Percentiles rank a stretch among this genome's conserved stretches.
Conservation (phyloP, 2,888 invertebrate genomes). For the Xylocampa areola region DNA sequence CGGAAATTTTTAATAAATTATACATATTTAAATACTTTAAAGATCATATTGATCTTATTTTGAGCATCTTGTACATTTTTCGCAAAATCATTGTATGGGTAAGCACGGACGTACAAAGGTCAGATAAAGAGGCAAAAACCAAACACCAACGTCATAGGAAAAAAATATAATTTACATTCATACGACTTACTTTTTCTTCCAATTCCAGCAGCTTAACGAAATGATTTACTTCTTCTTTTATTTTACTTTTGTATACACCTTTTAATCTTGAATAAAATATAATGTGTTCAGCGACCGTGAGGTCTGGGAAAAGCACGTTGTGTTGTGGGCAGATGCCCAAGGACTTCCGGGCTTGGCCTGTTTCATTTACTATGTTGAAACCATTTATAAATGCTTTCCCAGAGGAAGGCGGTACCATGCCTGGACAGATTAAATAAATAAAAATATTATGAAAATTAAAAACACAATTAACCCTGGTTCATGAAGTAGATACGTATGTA, state of each 20-base stretch:
- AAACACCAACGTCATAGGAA: conserved; percentile 7
- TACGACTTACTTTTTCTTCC: conserved; percentile 89
- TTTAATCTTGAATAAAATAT: conserved; percentile 94
- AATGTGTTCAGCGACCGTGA: conserved; percentile 96
- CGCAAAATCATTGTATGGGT: conserved; percentile 17
- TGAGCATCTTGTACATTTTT: conserved; percentile 3
- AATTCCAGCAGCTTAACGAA: conserved; percentile 92
- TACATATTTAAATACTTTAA: conserved; percentile 12
- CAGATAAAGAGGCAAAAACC: conserved; percentile 28
- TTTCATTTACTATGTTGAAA: conserved; percentile 92
- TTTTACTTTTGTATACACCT: conserved; percentile 87
- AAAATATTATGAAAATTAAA: not conserved
- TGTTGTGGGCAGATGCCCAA: conserved; percentile 96
- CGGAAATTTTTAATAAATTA: too few relatives aligned
- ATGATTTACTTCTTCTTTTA: conserved; percentile 91
- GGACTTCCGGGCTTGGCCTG: conserved; percentile 92
- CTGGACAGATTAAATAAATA: conserved; percentile 64
- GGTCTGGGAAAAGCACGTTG: conserved; percentile 95
- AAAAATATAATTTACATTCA: conserved; percentile 11
- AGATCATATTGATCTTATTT: conserved; percentile 1
- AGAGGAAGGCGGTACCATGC: conserved; percentile 92
- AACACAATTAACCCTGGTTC: not conserved
- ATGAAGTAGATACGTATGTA: not conserved
- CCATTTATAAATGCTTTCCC: conserved; percentile 94
- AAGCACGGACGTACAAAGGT: conserved; percentile 20